A percentile compares a stretch with the other conserved stretches of the same genome.
These are phyloP conservation scores for Salvator merianae DNA, from an alignment of 2,113 vertebrate species.

Conservation along the genomic window DNA sequence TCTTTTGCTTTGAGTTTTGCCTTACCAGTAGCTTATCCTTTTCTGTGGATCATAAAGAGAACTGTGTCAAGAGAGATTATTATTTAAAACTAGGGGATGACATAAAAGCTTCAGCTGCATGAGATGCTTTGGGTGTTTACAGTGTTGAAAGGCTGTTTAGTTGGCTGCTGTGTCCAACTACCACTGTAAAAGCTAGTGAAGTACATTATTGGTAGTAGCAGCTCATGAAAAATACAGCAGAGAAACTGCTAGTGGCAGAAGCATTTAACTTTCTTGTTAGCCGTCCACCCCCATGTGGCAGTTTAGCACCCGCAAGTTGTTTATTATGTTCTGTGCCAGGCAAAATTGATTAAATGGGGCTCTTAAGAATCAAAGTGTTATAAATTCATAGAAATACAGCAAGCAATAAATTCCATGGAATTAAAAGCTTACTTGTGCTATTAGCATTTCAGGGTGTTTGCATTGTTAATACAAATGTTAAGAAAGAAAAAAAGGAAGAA, in stretches of 20 bases:
- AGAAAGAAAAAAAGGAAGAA: slow-evolving; percentile 70
- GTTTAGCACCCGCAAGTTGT: slow-evolving; percentile 95
- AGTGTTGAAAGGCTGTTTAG: slow-evolving; percentile 74
- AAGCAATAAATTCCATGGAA: slow-evolving; percentile 98
- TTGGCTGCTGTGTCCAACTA: slow-evolving; percentile 83
- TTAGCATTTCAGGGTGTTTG: slow-evolving; percentile 97
- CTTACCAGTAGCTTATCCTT: slow-evolving; percentile 19
- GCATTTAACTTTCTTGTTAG: slow-evolving; percentile 95
- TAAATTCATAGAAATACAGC: slow-evolving; percentile 99
- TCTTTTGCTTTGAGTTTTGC: slow-evolving; percentile 34
- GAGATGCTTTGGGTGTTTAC: slow-evolving; percentile 61
- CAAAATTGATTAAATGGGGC: slow-evolving; percentile 98
- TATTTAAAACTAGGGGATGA: slow-evolving; percentile 5
- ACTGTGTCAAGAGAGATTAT: slow-evolving; percentile 33
- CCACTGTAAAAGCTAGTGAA: slow-evolving; percentile 80
- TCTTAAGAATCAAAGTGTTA: slow-evolving; percentile 99
- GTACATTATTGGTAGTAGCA: slow-evolving; percentile 87
- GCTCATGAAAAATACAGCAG: slow-evolving; percentile 93
- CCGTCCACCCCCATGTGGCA: slow-evolving; percentile 95
- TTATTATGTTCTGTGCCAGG: slow-evolving; percentile 97
- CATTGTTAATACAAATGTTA: slow-evolving; percentile 96
- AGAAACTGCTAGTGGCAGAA: slow-evolving; percentile 92
- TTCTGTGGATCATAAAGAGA: slow-evolving; percentile 54
- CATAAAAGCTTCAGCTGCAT: slow-evolving; percentile 48
- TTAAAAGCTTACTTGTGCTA: slow-evolving; percentile 98